A percentile compares a stretch with the other conserved stretches of the same genome.
Conservation (phyloP, 2,113 vertebrate species). For the Phylloscopus trochiloides region DNA sequence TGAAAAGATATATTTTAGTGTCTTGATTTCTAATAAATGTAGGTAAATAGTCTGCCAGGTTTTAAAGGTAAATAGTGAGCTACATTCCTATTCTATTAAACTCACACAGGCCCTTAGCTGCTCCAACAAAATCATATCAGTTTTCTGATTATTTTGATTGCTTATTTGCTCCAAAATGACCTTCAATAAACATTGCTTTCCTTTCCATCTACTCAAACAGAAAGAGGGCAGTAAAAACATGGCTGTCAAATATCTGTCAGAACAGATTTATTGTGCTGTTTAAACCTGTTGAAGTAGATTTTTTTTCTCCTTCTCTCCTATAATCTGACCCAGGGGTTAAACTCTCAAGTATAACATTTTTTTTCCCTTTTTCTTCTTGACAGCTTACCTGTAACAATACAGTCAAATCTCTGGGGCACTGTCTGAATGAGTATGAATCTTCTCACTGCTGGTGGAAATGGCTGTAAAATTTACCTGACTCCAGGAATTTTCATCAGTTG, state of each 20-base stretch:
- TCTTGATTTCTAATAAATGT: neutral
- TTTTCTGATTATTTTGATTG: slow-evolving; percentile 51
- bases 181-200: slow-evolving; percentile 37
- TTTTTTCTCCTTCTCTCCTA: neutral
- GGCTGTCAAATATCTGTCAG: slow-evolving; percentile 64
- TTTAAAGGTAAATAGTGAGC: neutral
- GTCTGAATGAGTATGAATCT: neutral
- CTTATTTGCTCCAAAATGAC: slow-evolving; percentile 23
- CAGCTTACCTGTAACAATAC: slow-evolving; percentile 26
- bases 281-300: slow-evolving; percentile 24
- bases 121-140: neutral
- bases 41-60: neutral
- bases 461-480: neutral
- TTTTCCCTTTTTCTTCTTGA: slow-evolving; percentile 23
- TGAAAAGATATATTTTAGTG: neutral
- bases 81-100: neutral
- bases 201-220: slow-evolving; percentile 14
- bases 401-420: slow-evolving; percentile 7
- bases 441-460: neutral
- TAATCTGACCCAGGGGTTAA: slow-evolving; percentile 53
- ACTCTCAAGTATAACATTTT: neutral
- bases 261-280: slow-evolving; percentile 57
- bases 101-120: neutral
- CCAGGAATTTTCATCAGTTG: neutral
- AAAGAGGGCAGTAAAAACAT: slow-evolving; percentile 53